Evolutionary conservation across 2,888 invertebrate species (phyloP).

Genomic region (Hartigia nigra): DNA sequence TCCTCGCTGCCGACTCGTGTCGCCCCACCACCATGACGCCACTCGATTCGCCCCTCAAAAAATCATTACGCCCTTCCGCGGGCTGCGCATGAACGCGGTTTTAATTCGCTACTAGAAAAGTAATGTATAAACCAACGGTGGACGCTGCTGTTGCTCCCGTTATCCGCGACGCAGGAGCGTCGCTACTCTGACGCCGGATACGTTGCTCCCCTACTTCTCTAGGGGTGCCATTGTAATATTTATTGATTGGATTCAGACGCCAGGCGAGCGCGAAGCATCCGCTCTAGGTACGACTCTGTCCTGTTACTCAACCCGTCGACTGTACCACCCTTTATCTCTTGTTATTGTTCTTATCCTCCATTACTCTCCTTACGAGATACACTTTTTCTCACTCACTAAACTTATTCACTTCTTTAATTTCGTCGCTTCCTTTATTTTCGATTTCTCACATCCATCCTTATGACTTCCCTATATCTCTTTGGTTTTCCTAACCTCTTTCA

Average conservation of each 20-base stretch:
- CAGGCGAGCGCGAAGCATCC: slow-evolving; percentile 48
- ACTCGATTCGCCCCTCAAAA: slow-evolving; percentile 86
- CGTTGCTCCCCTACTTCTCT: slow-evolving; percentile 56
- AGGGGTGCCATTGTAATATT: slow-evolving; percentile 65
- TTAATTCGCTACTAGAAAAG: slow-evolving; percentile 66
- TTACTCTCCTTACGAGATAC: neutral
- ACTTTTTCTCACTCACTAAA: neutral
- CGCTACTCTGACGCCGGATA: slow-evolving; percentile 49
- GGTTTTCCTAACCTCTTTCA: neutral
- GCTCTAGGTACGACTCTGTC: slow-evolving; percentile 1
- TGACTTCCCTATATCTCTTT: neutral
- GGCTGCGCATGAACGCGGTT: slow-evolving; percentile 76
- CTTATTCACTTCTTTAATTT: neutral
- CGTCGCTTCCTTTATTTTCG: neutral
- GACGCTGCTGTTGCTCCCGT: slow-evolving; percentile 60
- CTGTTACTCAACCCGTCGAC: neutral
- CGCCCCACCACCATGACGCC: slow-evolving; percentile 73
- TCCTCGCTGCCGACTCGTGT: slow-evolving; percentile 38
- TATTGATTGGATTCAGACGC: slow-evolving; percentile 65
- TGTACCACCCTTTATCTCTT: neutral
- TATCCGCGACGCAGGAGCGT: slow-evolving; percentile 58
- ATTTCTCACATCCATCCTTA: neutral
- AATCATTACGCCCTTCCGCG: slow-evolving; percentile 84
- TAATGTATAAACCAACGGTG: slow-evolving; percentile 56
- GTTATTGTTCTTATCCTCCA: neutral